phyloP scores from a whole-genome alignment of 2,888 invertebrate species.

The Strigamia crassipes region DNA sequence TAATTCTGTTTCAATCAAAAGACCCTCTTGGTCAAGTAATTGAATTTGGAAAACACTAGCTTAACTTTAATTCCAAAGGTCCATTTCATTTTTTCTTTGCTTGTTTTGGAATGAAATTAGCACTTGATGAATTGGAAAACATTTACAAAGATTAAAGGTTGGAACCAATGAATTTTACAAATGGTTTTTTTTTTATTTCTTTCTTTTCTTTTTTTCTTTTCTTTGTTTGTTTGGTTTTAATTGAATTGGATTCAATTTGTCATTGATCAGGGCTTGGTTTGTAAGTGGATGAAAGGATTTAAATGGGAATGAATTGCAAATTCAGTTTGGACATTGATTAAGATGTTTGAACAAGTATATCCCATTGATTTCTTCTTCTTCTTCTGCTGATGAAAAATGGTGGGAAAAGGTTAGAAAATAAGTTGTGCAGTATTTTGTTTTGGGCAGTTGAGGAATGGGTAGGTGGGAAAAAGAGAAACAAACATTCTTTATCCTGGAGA shows the following conservation, averaged over 20 bases:
- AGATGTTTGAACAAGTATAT: background rate
- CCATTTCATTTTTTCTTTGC: background rate
- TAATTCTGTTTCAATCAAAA: slow-evolving; percentile 32
- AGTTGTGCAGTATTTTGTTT: background rate
- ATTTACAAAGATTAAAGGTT: slow-evolving; percentile 26
- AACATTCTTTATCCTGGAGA: background rate
- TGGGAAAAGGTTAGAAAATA: background rate
- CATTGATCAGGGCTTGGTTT: background rate
- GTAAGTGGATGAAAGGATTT: background rate
- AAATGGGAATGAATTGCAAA: background rate
- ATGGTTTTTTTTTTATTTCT: background rate
- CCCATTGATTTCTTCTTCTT: background rate
- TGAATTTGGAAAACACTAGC: slow-evolving; percentile 32
- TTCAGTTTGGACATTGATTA: background rate
- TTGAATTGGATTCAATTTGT: background rate
- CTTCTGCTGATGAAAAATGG: background rate
- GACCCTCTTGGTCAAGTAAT: slow-evolving; percentile 21
- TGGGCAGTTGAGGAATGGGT: background rate
- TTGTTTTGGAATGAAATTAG: background rate
- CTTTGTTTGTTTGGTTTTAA: background rate
- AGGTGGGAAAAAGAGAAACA: background rate
- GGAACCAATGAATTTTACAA: background rate
- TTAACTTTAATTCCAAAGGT: background rate
- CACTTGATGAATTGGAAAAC: slow-evolving; percentile 30
- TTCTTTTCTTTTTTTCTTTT: background rate